Evolutionary conservation across 2,113 vertebrate species (phyloP).

Genomic region (Chaetodon auriga): DNA sequence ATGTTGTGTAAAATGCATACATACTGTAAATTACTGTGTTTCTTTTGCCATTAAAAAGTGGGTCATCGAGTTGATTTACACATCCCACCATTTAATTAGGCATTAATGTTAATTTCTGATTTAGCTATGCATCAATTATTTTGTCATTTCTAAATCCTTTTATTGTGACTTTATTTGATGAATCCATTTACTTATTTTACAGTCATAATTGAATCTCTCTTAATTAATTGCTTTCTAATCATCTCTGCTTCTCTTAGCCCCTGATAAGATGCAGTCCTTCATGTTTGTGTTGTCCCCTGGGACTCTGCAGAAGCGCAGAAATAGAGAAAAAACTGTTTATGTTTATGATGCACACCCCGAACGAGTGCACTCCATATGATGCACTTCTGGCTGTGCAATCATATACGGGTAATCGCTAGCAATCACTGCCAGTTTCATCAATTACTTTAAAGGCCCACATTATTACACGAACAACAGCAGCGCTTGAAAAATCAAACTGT

Average conservation of each 20-base stretch:
- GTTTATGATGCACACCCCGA: constrained; percentile 33
- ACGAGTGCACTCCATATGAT: neutral
- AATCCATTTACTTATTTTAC: constrained; percentile 27
- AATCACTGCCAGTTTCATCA: constrained; percentile 24
- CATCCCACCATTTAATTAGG: constrained; percentile 13
- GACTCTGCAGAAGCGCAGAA: constrained; percentile 45
- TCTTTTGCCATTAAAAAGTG: constrained; percentile 31
- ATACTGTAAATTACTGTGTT: neutral
- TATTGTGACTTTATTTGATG: constrained; percentile 28
- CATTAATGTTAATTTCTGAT: constrained; percentile 15
- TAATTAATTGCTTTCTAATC: constrained; percentile 27
- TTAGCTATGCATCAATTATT: constrained; percentile 12
- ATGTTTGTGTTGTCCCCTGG: constrained; percentile 31
- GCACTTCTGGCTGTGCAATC: neutral
- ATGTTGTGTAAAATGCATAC: neutral
- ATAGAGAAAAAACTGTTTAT: constrained; percentile 34
- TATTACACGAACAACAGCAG: neutral
- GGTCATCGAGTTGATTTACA: constrained; percentile 30
- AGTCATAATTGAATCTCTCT: constrained; percentile 17
- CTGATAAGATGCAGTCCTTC: constrained; percentile 12
- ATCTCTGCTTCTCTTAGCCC: constrained; percentile 18
- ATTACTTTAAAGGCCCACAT: constrained; percentile 31
- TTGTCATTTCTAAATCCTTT: neutral
- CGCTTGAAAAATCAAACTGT: constrained; percentile 36
- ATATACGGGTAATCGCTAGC: neutral